Conservation (phyloP, 2,113 vertebrate species). For the Petromus typicus region DNA sequence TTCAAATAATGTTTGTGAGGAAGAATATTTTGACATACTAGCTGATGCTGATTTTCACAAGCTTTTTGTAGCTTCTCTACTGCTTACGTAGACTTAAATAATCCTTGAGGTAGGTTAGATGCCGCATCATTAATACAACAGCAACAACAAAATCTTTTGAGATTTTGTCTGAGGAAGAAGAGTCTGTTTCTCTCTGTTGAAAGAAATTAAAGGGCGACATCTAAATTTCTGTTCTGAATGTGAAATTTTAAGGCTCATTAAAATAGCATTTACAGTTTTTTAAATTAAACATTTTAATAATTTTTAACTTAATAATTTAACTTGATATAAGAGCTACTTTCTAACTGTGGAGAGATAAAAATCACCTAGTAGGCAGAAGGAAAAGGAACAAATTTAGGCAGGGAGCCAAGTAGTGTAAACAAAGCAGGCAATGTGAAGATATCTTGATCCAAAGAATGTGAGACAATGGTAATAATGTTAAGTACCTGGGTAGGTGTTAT, state of each 20-base stretch:
- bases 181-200: not conserved
- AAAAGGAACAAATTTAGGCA: not conserved
- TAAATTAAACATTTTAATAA: not conserved
- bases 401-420: not conserved
- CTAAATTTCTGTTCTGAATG: not conserved
- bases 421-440: too few relatives aligned
- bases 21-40: not conserved
- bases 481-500: not conserved
- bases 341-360: not conserved
- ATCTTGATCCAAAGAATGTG: not conserved
- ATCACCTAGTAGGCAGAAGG: not conserved
- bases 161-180: not conserved
- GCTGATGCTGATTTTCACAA: not conserved
- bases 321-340: not conserved
- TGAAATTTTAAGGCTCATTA: not conserved
- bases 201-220: conserved; percentile 1
- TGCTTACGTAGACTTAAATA: not conserved
- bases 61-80: not conserved
- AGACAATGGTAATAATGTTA: not conserved
- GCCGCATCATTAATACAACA: not conserved
- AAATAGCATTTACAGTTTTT: not conserved
- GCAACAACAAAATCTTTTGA: not conserved
- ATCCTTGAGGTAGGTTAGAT: not conserved
- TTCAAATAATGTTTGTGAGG: not conserved
- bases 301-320: not conserved